These are phyloP conservation scores for Micronycteris hirsuta DNA, from an alignment of 2,113 vertebrate species.

Conservation along the genomic window DNA sequence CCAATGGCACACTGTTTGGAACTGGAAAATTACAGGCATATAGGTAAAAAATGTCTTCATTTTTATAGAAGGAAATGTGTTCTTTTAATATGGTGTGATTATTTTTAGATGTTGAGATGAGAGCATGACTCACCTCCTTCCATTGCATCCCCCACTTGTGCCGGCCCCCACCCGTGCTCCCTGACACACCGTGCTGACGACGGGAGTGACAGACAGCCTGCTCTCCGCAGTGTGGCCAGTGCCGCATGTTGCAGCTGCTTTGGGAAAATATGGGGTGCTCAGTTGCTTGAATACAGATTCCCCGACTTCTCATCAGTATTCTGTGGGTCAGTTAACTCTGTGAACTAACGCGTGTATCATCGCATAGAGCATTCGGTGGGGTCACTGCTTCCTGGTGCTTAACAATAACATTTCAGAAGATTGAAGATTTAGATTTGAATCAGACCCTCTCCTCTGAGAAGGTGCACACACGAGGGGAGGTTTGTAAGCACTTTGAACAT, in stretches of 20 bases:
- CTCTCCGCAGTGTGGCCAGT: constrained; percentile 50
- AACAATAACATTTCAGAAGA: not conserved
- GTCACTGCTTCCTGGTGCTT: not conserved
- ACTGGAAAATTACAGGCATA: constrained; percentile 73
- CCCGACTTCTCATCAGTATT: not conserved
- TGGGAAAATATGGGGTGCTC: not conserved
- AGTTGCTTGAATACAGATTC: not conserved
- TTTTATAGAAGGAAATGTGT: constrained; percentile 72
- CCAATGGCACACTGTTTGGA: constrained; percentile 45
- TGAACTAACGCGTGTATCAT: not conserved
- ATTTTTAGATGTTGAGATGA: constrained; percentile 74
- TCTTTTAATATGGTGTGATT: constrained; percentile 73
- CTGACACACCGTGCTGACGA: constrained; percentile 52
- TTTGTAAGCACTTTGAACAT: not conserved
- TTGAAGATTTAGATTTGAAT: not conserved
- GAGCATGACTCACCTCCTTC: constrained; percentile 71
- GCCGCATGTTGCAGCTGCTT: not conserved
- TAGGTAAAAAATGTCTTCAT: constrained; percentile 64
- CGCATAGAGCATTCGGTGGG: not conserved
- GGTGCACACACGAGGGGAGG: not conserved
- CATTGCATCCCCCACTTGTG: constrained; percentile 60
- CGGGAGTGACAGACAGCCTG: constrained; percentile 61
- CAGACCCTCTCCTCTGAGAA: not conserved
- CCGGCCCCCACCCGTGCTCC: constrained; percentile 62
- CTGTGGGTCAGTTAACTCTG: not conserved